Evolutionary conservation across 2,888 invertebrate species (phyloP), one percentile per base, ranked within the genome.

Genomic region (Tetragonisca angustula): DNA sequence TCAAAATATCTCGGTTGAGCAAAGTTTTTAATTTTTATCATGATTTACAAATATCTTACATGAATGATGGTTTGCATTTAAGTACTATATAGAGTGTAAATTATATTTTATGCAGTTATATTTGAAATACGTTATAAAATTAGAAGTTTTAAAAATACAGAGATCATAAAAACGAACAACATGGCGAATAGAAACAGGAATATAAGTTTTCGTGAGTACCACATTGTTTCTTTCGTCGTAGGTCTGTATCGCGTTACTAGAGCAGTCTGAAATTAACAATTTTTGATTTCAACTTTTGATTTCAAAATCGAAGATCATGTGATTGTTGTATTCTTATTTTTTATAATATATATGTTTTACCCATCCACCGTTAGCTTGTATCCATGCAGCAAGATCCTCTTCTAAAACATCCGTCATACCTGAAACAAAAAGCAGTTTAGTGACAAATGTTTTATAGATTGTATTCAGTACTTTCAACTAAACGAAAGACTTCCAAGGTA

Each of bases 341-440:
- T 6, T 13, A 27, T n/a, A 36, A n/a, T 32, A 5, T 5, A 43
- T 19, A 32, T 54, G 4, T 32, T 79, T 84, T 95, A 98, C 98
- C 98, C 98, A 98, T 94, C 98, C 98, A 27, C 98, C 98, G 92
- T 98, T 97, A 69, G 96, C 95, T 74, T 97, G 97, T 19, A 98
- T 96, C 98, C 98, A 98, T 0, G 96, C 94, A 0, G 96, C 96
- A 54, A 97, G 94, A 88, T 96, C 96, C 88, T 96, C 96, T 91
- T 97, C 96, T 52, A 97, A 95, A 43, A 97, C 96, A 87, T 97
- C 97, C 0, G 96, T 96, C 91, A 98, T 97, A 64, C 97, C 97
- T 88, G 15, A 17, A 69, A 68, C 17, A 24, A 72, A 74, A n/a
- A n/a, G 9, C 43, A 43, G 9, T 43, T 43, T 43, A 43, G 9